Conservation (phyloP, 2,113 vertebrate genomes). For the Piprites chloris region DNA sequence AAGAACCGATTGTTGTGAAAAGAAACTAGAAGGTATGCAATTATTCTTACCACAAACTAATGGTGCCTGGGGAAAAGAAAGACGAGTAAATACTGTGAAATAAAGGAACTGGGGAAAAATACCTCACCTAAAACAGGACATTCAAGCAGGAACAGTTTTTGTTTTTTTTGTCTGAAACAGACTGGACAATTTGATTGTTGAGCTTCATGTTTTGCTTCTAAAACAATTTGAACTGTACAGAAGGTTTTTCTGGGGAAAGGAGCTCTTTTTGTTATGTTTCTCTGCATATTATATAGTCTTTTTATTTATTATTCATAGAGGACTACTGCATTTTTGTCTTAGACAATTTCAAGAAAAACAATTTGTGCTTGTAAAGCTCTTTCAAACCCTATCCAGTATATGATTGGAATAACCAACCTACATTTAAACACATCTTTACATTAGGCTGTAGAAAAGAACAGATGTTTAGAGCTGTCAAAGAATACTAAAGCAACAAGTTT, state of each 20-base stretch:
- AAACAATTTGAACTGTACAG: background rate
- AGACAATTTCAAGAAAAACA: slow-evolving; percentile 1
- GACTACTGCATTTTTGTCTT: background rate
- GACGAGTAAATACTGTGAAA: background rate
- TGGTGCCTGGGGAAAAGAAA: background rate
- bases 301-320: slow-evolving; percentile 36
- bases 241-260: background rate
- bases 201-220: background rate
- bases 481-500: background rate
- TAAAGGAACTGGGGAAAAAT: background rate
- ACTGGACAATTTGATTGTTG: background rate
- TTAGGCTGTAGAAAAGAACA: background rate
- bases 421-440: background rate
- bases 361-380: slow-evolving; percentile 2
- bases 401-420: background rate
- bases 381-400: background rate
- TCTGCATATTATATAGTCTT: background rate
- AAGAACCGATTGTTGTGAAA: slow-evolving; percentile 39
- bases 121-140: background rate
- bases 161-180: too few relatives aligned
- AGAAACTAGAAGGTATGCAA: background rate
- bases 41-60: background rate
- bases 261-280: background rate
- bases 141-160: background rate
- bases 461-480: background rate